Percentiles rank a stretch among this genome's conserved stretches.
These are phyloP conservation scores for Thymallus thymallus DNA, from an alignment of 2,113 vertebrate genomes.

Conservation along the genomic window DNA sequence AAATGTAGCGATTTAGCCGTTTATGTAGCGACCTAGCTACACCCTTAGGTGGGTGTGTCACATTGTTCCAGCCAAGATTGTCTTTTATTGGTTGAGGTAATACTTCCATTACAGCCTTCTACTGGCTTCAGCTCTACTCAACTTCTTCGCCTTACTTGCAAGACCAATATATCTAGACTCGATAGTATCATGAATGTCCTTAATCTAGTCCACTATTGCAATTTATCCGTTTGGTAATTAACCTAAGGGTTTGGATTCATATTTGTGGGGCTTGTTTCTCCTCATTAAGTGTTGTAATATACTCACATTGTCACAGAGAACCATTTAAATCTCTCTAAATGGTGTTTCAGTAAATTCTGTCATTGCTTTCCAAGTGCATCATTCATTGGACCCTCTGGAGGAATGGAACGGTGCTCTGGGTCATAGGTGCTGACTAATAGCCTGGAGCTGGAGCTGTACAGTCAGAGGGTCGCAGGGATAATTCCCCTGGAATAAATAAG, in stretches of 20 bases:
- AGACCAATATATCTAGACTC: neutral
- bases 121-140: neutral
- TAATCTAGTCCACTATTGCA: constrained; percentile 1
- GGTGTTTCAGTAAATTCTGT: constrained; percentile 29
- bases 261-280: too few species aligned
- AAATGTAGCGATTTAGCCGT: neutral
- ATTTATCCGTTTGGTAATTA: constrained; percentile 1
- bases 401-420: constrained; percentile 1
- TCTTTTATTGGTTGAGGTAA: neutral
- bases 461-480: constrained; percentile 1
- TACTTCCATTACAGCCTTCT: too few species aligned
- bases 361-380: constrained; percentile 33
- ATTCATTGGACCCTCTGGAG: constrained; percentile 25
- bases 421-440: constrained; percentile 37
- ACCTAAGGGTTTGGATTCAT: neutral
- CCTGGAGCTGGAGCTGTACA: constrained; percentile 27
- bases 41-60: neutral
- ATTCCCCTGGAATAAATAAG: constrained; percentile 36
- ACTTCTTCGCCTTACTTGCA: neutral
- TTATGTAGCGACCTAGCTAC: neutral
- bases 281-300: constrained; percentile 26
- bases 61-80: neutral
- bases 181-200: neutral
- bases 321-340: constrained; percentile 37
- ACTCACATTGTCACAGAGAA: constrained; percentile 29